A percentile compares a stretch with the other conserved stretches of the same genome.
Evolutionary conservation across 2,797 vertebrate species (phyloP).

Genomic region (Calcarius lapponicus): DNA sequence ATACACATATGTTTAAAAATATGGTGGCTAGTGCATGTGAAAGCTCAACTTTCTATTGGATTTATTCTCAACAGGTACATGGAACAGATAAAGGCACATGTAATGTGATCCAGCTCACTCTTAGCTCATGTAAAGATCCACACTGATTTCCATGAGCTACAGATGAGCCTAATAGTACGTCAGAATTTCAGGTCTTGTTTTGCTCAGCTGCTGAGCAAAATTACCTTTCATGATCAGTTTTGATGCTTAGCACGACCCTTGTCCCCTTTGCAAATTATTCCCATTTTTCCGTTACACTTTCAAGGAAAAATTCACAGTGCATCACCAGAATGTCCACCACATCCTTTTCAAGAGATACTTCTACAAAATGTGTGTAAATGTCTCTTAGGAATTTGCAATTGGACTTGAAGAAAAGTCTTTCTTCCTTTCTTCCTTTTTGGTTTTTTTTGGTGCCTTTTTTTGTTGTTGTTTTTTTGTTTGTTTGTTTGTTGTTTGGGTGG

Average conservation of each 20-base stretch:
- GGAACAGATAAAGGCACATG: not conserved
- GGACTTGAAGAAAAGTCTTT: not conserved
- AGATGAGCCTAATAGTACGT: not conserved
- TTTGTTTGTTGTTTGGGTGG: not conserved
- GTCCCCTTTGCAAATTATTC: not conserved
- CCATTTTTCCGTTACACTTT: fast-evolving
- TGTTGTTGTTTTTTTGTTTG: too few species aligned
- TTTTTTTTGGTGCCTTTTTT: not conserved
- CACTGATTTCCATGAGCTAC: not conserved
- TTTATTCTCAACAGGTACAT: not conserved
- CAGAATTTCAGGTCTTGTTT: not conserved
- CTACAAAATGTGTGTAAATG: not conserved
- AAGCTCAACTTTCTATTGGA: not conserved
- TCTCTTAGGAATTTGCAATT: not conserved
- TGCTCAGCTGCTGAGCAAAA: not conserved
- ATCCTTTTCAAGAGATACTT: not conserved
- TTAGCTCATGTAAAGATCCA: not conserved
- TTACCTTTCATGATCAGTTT: not conserved
- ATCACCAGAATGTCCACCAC: not conserved
- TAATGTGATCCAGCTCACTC: not conserved
- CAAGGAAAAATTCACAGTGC: not conserved
- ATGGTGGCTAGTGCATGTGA: not conserved
- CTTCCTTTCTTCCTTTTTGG: not conserved
- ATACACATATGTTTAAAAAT: not conserved
- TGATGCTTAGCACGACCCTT: not conserved